Evolutionary conservation across 2,888 invertebrate genomes (phyloP).

Genomic region (Chymomyza amoena): DNA sequence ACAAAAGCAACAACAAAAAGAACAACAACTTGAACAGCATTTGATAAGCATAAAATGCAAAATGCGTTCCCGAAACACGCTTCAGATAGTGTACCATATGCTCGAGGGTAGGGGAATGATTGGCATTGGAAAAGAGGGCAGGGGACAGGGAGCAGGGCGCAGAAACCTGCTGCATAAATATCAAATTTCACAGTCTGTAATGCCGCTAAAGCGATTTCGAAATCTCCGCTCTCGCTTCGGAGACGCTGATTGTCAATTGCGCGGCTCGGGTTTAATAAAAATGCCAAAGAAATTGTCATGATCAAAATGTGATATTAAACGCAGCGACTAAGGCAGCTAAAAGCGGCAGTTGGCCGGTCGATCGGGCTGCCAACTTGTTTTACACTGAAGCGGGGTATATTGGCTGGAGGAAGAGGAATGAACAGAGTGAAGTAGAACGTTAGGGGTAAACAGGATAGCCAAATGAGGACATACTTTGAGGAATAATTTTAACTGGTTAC

Average conservation of each 20-base stretch:
- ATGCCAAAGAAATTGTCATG: slow-evolving; percentile 76
- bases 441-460: no score
- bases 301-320: slow-evolving; percentile 74
- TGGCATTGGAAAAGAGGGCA: neutral
- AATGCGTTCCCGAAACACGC: slow-evolving; percentile 1
- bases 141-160: neutral
- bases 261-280: slow-evolving; percentile 75
- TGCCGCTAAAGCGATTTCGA: slow-evolving; percentile 29
- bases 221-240: slow-evolving; percentile 16
- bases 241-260: slow-evolving; percentile 71
- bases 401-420: neutral
- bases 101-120: neutral
- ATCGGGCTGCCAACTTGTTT: neutral
- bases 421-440: no score
- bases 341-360: neutral
- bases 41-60: slow-evolving; percentile 71
- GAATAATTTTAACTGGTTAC: no score
- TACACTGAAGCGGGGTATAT: neutral
- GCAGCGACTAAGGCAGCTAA: slow-evolving; percentile 37
- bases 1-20: neutral
- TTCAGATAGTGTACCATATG: neutral
- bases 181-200: slow-evolving; percentile 71
- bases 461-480: no score
- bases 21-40: slow-evolving; percentile 29
- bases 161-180: slow-evolving; percentile 71